phyloP scores from a whole-genome alignment of 2,113 vertebrate species.

The Nibea coibor region DNA sequence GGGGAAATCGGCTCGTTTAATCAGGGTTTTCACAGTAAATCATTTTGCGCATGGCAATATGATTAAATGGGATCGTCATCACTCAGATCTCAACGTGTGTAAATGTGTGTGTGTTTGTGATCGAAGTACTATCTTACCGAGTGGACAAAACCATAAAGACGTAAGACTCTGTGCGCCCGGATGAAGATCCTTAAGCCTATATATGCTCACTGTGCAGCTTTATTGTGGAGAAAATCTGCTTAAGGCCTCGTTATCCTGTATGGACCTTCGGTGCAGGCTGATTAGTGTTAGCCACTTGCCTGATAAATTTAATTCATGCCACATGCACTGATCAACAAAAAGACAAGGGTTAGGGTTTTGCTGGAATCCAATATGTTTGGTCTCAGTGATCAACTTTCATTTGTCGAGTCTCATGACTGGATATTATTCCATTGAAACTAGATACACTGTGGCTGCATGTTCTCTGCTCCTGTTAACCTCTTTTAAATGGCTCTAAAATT shows the following conservation, averaged over 20 bases:
- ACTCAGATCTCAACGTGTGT: neutral
- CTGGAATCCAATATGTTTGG: constrained; percentile 49
- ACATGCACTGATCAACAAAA: constrained; percentile 42
- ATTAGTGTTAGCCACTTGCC: constrained; percentile 45
- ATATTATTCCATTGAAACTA: constrained; percentile 64
- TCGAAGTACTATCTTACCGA: constrained; percentile 19
- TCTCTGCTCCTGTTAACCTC: constrained; percentile 76
- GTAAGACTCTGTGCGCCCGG: constrained; percentile 32
- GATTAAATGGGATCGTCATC: constrained; percentile 39
- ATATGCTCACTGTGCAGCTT: constrained; percentile 39
- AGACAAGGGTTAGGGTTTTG: constrained; percentile 39
- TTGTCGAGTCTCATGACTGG: constrained; percentile 54
- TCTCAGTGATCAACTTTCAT: constrained; percentile 56
- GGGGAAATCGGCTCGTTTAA: neutral
- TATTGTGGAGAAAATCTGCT: constrained; percentile 60
- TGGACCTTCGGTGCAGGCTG: constrained; percentile 35
- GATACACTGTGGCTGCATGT: constrained; percentile 59
- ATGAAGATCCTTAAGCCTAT: constrained; percentile 50
- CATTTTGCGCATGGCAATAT: neutral
- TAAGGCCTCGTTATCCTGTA: constrained; percentile 36
- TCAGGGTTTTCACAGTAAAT: constrained; percentile 2
- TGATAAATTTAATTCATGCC: constrained; percentile 60
- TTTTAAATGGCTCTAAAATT: constrained; percentile 79
- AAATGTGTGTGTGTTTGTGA: constrained; percentile 31
- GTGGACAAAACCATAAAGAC: constrained; percentile 36